These are phyloP conservation scores for Acanthacorydalis orientalis DNA, from an alignment of 2,888 invertebrate genomes.

Conservation along the genomic window DNA sequence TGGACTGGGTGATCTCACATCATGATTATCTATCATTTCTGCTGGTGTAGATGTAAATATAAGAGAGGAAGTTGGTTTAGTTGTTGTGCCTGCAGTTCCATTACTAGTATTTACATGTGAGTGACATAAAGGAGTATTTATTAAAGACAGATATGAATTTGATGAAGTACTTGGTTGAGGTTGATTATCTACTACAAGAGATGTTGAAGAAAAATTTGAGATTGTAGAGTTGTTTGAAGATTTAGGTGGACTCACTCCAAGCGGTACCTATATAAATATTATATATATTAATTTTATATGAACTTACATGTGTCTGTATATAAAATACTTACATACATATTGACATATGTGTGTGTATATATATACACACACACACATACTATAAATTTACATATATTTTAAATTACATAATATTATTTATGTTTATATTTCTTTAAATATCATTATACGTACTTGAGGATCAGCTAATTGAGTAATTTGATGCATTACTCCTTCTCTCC, in stretches of 20 bases:
- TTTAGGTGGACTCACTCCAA: constrained; percentile 38
- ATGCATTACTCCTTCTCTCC: constrained; percentile 94
- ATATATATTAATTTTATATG: neutral
- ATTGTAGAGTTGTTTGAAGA: constrained; percentile 31
- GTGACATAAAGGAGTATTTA: constrained; percentile 12
- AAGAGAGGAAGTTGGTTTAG: constrained; percentile 18
- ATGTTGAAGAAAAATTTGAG: constrained; percentile 28
- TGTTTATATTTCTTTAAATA: neutral
- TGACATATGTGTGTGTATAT: too few species aligned
- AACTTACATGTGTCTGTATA: too few species aligned
- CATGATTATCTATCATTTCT: constrained; percentile 27
- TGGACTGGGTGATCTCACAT: constrained; percentile 17
- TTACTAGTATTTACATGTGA: constrained; percentile 24
- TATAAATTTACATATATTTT: neutral
- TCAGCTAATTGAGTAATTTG: constrained; percentile 58
- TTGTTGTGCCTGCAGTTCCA: constrained; percentile 17
- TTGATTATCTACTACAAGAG: constrained; percentile 28
- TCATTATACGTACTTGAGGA: constrained; percentile 31
- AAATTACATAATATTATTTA: neutral
- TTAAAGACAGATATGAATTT: constrained; percentile 18
- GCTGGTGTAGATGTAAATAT: constrained; percentile 34
- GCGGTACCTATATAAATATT: constrained; percentile 22
- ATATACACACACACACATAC: too few species aligned
- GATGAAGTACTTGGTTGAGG: constrained; percentile 21
- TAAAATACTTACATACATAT: too few species aligned